Base-by-base conservation (phyloP, 2,113 vertebrate genomes). In the Pao palembangensis region DNA sequence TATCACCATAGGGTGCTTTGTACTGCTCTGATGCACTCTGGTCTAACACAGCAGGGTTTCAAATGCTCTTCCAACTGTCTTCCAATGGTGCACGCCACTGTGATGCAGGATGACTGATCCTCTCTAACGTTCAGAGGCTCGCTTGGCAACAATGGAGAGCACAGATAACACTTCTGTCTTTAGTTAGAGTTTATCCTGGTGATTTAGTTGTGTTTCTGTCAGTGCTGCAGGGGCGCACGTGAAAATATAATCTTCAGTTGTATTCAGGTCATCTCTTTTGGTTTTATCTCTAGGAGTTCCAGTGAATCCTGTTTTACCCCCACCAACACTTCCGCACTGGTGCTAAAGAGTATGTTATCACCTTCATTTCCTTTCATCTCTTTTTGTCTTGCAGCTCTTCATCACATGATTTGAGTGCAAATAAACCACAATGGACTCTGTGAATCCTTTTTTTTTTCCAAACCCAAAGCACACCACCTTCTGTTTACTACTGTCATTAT, bases 381-480 rank as follows among this genome's bases (percentile, higher is more conserved):
- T 17, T 79, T 58, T 74, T 16, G 44, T 68, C 75, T 79, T 78
- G 75, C 78, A 85, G 76, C 78, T 85, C 69, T 83, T 74, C 79
- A 76, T 85, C 83, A 87, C 86, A 84, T 83, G 79, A 83, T 81
- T 73, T 79, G 74, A 84, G 82, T 89, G 83, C 83, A 87, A 88
- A 88, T 89, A 87, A 89, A 89, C 65, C 77, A 86, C 75, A 69
- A 28, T 71, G 65, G 82, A 86, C 75, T 68, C 47, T 54, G 16
- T 54, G 46, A 64, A 25, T 71, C 20, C 10, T n/a, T 49, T 64
- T 42, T 74, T 5, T 79, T 52, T 51, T 63, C 0, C 16, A 47
- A 31, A 54, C 42, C 34, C 17, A 41, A 6, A 53, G 3, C 4
- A 43, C 4, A 10, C 17, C 48, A 50, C 44, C 44, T 17, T 47